These are phyloP conservation scores for Popillia japonica DNA, from an alignment of 1,140 invertebrate species.

Conservation along the genomic window DNA sequence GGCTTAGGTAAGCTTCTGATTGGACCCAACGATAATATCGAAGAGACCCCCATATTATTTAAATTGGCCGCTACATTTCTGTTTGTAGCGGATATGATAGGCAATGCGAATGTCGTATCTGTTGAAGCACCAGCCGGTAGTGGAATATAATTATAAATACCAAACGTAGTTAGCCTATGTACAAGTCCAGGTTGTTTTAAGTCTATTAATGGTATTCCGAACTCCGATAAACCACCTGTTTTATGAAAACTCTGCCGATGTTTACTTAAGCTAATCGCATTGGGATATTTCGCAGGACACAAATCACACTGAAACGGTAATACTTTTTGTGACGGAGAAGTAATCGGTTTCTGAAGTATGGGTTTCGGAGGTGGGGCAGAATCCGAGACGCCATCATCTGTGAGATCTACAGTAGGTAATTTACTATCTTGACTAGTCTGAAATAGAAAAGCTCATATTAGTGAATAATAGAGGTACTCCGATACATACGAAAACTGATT, in stretches of 20 bases:
- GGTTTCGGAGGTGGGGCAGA: slow-evolving; percentile 25
- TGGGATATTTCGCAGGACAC: slow-evolving; percentile 76
- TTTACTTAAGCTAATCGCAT: slow-evolving; percentile 69
- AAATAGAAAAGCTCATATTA: background rate
- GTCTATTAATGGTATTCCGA: slow-evolving; percentile 78
- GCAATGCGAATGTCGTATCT: slow-evolving; percentile 73
- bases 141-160: slow-evolving; percentile 78
- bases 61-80: slow-evolving; percentile 66
- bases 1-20: slow-evolving; percentile 57
- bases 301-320: slow-evolving; percentile 71
- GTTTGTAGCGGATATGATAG: slow-evolving; percentile 75
- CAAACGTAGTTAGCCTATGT: slow-evolving; percentile 70
- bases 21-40: slow-evolving; percentile 74
- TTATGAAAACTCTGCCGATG: slow-evolving; percentile 77
- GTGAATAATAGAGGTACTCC: background rate
- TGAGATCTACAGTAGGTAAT: slow-evolving; percentile 55
- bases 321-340: slow-evolving; percentile 49
- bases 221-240: slow-evolving; percentile 63
- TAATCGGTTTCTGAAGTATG: slow-evolving; percentile 2
- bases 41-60: slow-evolving; percentile 66
- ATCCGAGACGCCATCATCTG: slow-evolving; percentile 50
- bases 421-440: slow-evolving; percentile 6
- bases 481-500: background rate
- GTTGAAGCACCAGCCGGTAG: slow-evolving; percentile 68
- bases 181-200: slow-evolving; percentile 71